Conservation (phyloP, 37 sponge, comb jelly and placozoan genomes). For the Oscarella lobularis region DNA sequence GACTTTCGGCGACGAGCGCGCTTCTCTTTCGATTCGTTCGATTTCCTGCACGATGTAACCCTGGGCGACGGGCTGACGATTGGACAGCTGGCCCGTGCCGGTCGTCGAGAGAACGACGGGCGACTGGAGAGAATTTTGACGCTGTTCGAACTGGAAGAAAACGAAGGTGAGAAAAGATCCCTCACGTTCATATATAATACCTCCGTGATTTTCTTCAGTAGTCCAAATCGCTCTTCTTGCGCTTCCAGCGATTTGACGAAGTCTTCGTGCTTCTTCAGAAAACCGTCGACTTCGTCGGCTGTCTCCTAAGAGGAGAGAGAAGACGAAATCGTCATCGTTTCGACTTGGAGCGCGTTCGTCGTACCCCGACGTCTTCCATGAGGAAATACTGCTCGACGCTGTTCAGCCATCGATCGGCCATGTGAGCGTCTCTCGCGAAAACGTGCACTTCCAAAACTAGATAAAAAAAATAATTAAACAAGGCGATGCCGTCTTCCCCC, state of each 20-base stretch:
- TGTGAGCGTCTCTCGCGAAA: conserved; percentile 1
- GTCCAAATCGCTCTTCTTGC: conserved; percentile 39
- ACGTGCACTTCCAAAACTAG: neutral
- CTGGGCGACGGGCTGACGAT: neutral
- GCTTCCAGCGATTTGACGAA: conserved; percentile 56
- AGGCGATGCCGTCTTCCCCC: too few species aligned
- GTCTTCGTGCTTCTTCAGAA: conserved; percentile 79
- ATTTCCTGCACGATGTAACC: neutral
- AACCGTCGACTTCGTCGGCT: conserved; percentile 77
- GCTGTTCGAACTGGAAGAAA: neutral
- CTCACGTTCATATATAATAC: too few species aligned
- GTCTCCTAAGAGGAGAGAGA: conserved; percentile 8
- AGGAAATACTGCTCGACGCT: conserved; percentile 54
- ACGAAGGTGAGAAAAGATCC: neutral
- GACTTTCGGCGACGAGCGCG: neutral
- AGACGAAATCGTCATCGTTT: neutral
- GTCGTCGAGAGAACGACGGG: neutral
- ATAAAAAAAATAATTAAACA: neutral
- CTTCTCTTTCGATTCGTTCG: neutral
- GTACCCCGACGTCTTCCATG: conserved; percentile 49
- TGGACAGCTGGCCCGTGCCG: neutral
- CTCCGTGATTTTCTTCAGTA: neutral
- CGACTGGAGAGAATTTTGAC: neutral
- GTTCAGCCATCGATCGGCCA: neutral
- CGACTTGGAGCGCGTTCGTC: too few species aligned